Evolutionary conservation across 2,888 invertebrate genomes (phyloP), one percentile per base, ranked within the genome.

Genomic region (Acanthacorydalis orientalis): DNA sequence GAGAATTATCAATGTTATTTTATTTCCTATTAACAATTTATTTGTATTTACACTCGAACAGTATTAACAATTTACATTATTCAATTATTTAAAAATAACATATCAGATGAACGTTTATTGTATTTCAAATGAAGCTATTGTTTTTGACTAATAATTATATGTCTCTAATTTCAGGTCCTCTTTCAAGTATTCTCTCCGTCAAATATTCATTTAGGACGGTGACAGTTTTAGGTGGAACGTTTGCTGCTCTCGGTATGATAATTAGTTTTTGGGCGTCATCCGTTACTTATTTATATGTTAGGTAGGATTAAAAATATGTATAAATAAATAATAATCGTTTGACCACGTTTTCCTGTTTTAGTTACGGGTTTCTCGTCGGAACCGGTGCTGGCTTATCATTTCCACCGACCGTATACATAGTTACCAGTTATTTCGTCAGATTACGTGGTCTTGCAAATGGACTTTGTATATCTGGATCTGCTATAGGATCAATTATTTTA

Each of bases 321-420:
- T 14, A 31, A 7, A 31, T 41, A 15, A 31, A 23, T 12, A 47
- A 34, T 32, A 23, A 23, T 23, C 23, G 23, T n/a, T 35, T 34
- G 46, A 15, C 33, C n/a, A 47, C 15, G 47, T 37, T 52, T 40
- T 42, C 53, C 53, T 44, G 35, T 64, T 65, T 48, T 57, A 87
- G 86, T 65, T 88, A 86, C 65, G 88, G 88, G 45, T 74, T 84
- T 11, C 68, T 87, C 60, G 84, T 87, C 16, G 89, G 89, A 51
- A 77, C 79, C 37, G 89, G 89, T 7, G 88, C 88, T 1, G 89
- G 89, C 0, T 66, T 89, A 8, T 80, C 87, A 1, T 90, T 89
- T 67, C 89, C 89, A 1, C 88, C 89, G 2, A 89, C 89, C 0
- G 87, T 90, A 34, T 88, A 89, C 65, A 88, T 89, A 55, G 88